Conservation (phyloP, 2,888 invertebrate species). For the Melanostoma mellinum region DNA sequence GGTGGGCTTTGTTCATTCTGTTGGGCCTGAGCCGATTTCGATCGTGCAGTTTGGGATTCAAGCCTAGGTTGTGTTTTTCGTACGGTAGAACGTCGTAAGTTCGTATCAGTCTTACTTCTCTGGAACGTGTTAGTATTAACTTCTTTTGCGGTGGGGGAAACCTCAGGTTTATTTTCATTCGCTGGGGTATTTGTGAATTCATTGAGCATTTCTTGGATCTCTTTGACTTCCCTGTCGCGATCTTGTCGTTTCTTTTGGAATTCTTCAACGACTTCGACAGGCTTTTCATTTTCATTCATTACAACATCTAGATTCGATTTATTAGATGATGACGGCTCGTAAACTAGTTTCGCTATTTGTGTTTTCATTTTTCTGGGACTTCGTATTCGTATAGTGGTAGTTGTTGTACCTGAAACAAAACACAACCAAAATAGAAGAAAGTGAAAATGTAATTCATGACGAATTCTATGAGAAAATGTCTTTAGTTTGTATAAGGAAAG, state of each 20-base stretch:
- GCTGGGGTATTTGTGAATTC: constrained; percentile 73
- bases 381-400: constrained; percentile 34
- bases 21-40: constrained; percentile 54
- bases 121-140: constrained; percentile 26
- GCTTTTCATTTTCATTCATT: constrained; percentile 58
- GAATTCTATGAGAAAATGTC: constrained; percentile 28
- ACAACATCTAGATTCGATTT: constrained; percentile 42
- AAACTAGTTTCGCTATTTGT: constrained; percentile 65
- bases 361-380: constrained; percentile 65
- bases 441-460: constrained; percentile 41
- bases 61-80: constrained; percentile 38
- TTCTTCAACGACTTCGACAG: constrained; percentile 44
- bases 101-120: constrained; percentile 74
- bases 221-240: constrained; percentile 74
- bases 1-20: constrained; percentile 29
- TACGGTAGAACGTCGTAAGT: constrained; percentile 40
- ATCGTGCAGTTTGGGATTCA: constrained; percentile 35
- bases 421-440: constrained; percentile 26
- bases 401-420: constrained; percentile 25
- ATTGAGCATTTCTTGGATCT: constrained; percentile 76
- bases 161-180: constrained; percentile 13
- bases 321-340: constrained; percentile 39
- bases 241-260: constrained; percentile 75
- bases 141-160: constrained; percentile 41
- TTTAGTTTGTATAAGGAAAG: constrained; percentile 30